phyloP scores from a whole-genome alignment of 1,140 invertebrate genomes.

The Cyphomyrmex costatus region DNA sequence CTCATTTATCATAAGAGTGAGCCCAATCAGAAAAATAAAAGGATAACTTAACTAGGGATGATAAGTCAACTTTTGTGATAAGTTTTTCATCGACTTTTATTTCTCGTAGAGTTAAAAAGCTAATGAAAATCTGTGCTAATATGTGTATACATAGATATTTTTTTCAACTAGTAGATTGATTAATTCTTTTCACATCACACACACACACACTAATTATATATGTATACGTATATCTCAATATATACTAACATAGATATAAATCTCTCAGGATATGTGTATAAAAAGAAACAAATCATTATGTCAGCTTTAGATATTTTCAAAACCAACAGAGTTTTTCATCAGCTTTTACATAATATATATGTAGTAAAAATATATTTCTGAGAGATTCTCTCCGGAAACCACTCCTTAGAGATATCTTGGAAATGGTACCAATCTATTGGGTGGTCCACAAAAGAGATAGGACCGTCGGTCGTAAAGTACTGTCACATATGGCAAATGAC shows the following conservation, averaged over 20 bases:
- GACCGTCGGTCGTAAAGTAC: constrained; percentile 8
- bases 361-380: neutral
- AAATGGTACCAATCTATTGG: constrained; percentile 57
- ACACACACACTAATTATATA: too few species aligned
- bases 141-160: too few species aligned
- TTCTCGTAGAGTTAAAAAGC: too few species aligned
- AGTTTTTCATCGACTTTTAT: too few species aligned
- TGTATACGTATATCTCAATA: too few species aligned
- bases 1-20: neutral
- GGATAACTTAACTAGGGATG: neutral
- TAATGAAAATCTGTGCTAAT: too few species aligned
- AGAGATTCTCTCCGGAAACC: constrained; percentile 4
- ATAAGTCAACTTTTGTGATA: too few species aligned
- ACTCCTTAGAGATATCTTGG: constrained; percentile 48
- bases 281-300: neutral
- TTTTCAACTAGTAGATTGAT: neutral
- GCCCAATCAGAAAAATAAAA: neutral
- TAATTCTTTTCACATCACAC: neutral
- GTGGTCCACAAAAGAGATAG: constrained; percentile 51
- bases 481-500: constrained; percentile 45
- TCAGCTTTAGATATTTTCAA: neutral
- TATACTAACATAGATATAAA: neutral
- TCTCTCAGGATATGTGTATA: too few species aligned
- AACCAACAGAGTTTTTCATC: neutral
- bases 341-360: neutral